Conservation (phyloP, 2,888 invertebrate species). For the Eremobia ochroleuca region DNA sequence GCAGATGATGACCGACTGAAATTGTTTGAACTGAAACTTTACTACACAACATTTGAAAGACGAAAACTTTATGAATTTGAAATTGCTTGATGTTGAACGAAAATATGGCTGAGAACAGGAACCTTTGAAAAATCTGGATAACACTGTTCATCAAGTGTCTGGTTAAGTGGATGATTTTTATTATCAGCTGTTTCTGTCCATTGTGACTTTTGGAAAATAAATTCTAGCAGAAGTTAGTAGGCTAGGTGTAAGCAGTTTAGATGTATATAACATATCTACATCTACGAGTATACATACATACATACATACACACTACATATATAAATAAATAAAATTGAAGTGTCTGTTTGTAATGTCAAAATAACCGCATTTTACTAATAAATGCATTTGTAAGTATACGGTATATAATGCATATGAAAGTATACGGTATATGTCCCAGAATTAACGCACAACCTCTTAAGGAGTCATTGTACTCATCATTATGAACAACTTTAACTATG, state of each 20-base stretch:
- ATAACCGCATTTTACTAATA: too few relatives aligned
- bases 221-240: neutral
- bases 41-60: slow-evolving; percentile 7
- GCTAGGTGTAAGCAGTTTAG: neutral
- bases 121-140: neutral
- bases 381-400: too few relatives aligned
- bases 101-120: neutral
- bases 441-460: too few relatives aligned
- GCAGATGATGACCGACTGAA: slow-evolving; percentile 4
- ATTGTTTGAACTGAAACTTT: slow-evolving; percentile 30
- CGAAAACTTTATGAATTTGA: slow-evolving; percentile 17
- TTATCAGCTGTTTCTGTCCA: neutral
- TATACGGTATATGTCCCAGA: too few relatives aligned
- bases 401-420: too few relatives aligned
- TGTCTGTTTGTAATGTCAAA: too few relatives aligned
- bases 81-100: neutral
- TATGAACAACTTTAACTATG: too few relatives aligned
- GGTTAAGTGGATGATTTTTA: neutral
- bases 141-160: neutral
- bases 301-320: too few relatives aligned
- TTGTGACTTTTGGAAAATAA: neutral
- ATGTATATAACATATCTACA: neutral
- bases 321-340: too few relatives aligned
- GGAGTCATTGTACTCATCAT: too few relatives aligned
- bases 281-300: too few relatives aligned